phyloP scores from a whole-genome alignment of 2,113 vertebrate genomes.

The Mus musculus region DNA sequence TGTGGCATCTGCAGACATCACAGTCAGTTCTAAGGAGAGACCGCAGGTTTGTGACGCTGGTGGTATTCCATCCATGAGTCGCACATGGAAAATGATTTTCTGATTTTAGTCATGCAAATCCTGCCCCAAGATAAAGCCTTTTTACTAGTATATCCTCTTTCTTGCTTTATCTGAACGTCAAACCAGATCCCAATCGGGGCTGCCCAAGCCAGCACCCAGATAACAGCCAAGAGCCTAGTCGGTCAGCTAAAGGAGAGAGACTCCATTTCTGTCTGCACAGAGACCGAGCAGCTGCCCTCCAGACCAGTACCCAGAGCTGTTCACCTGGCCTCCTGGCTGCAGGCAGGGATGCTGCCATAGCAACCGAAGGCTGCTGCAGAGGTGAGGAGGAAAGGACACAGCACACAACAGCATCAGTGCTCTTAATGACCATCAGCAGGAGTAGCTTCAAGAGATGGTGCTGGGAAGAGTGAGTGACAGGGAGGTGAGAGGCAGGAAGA shows the following conservation, averaged over 20 bases:
- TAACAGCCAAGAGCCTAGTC: background rate
- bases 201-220: background rate
- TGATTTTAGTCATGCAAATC: background rate
- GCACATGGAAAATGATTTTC: background rate
- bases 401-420: background rate
- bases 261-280: background rate
- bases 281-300: background rate
- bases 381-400: slow-evolving; percentile 1
- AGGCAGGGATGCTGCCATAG: slow-evolving; percentile 32
- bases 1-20: fast-evolving
- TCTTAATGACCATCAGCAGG: background rate
- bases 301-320: background rate
- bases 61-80: fast-evolving
- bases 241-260: background rate
- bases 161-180: background rate
- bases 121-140: background rate
- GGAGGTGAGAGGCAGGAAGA: background rate
- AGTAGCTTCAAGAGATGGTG: background rate
- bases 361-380: background rate
- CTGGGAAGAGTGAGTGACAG: fast-evolving
- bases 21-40: fast-evolving
- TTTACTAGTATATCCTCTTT: background rate
- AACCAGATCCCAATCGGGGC: background rate
- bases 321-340: slow-evolving; percentile 46
- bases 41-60: fast-evolving